Evolutionary conservation across 2,888 invertebrate genomes (phyloP), one percentile per base, ranked within the genome.

Genomic region (Ametastegia equiseti): DNA sequence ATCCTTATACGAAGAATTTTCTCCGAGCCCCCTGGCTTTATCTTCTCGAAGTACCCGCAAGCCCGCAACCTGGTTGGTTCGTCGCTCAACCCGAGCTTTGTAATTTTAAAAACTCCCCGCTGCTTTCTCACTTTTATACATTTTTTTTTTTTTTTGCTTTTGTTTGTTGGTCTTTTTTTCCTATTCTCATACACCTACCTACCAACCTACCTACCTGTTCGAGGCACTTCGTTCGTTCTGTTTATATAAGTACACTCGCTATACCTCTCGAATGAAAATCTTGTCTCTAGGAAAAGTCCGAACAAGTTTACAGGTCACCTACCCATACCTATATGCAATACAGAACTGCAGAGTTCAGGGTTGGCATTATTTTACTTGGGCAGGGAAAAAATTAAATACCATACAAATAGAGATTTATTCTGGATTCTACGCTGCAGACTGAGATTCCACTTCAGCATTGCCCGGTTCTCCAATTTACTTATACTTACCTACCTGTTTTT

Each of bases 101-200:
- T 27, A 81, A 63, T 63, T 81, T 75, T 30, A 80, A 80, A 75
- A 80, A 75, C 19, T 54, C 50, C 33, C 36, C 19, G 33, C n/a
- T 75, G 11, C 73, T 57, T 54, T 67, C 11, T 19, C 54, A 5
- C 73, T 57, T 54, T 67, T n/a, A 19, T 15, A 3, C 13, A 47
- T 78, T 45, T 78, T 42, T 39, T 63, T 13, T n/a, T n/a, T n/a
- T n/a, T n/a, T n/a, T n/a, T n/a, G n/a, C n/a, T n/a, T n/a, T n/a
- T n/a, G n/a, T n/a, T n/a, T n/a, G n/a, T n/a, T n/a, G n/a, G n/a
- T n/a, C 13, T 7, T n/a, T 7, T 50, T 77, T 77, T 36, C 15
- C 15, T 36, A 5, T 42, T 9, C 19, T 39, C 27, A 15, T 47
- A 27, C 27, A 27, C 47, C 30, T 30, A n/a, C n/a, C n/a, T n/a